Evolutionary conservation across 2,888 invertebrate species (phyloP), one percentile per base, ranked within the genome.

Genomic region (Rhagium mordax): DNA sequence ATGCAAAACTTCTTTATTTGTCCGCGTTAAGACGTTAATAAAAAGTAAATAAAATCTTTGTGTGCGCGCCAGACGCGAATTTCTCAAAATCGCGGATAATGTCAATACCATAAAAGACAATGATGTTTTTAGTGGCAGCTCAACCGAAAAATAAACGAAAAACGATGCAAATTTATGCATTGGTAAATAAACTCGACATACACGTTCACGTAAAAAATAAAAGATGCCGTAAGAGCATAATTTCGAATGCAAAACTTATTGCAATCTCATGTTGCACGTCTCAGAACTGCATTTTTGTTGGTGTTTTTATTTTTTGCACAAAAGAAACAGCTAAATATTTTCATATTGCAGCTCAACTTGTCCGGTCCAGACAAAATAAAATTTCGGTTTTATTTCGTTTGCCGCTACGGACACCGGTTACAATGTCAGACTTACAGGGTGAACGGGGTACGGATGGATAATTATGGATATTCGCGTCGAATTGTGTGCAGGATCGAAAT

Each of bases 321-420:
- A 67, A 67, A 57, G 76, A 66, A 76, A 82, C 80, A 76, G 78
- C 77, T 70, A 79, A 78, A 82, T 82, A 84, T 84, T 84, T 83
- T 82, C 84, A 84, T 84, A 83, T 83, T 82, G 81, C 82, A 78
- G 74, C 66, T 76, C 83, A 81, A 81, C 83, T 82, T 82, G 82
- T 80, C 83, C 82, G 83, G 84, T 78, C 83, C 84, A 84, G 84
- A 84, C 84, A 84, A 84, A 84, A 84, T 84, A 84, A 84, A 82
- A 82, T 81, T 83, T 81, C 74, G 79, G 80, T 84, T 84, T 82
- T 84, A 82, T 81, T 82, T 82, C 78, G 71, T 49, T 65, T 70
- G 51, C 59, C 41, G 41, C 48, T 49, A 29, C 59, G 59, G 27
- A 41, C 64, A 51, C 51, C 64, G 20, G 41, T 57, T 48, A 48